A percentile compares a stretch with the other conserved stretches of the same genome.
These are phyloP conservation scores for Anthrax anthrax DNA, from an alignment of 2,888 invertebrate species.

Conservation along the genomic window DNA sequence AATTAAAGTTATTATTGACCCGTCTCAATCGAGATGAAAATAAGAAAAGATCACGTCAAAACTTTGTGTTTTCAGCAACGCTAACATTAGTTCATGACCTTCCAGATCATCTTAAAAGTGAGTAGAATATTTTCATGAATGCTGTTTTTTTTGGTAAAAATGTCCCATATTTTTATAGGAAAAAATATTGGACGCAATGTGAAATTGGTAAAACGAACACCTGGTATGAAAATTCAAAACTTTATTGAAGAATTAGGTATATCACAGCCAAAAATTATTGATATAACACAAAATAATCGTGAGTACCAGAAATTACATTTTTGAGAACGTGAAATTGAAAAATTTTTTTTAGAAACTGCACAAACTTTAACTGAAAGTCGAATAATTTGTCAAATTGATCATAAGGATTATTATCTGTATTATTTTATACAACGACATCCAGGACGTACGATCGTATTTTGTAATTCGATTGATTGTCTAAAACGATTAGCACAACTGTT, in stretches of 20 bases:
- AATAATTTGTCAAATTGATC: constrained; percentile 59
- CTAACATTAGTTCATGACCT: constrained; percentile 81
- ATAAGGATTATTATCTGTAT: constrained; percentile 85
- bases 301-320: no score
- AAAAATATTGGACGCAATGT: constrained; percentile 25
- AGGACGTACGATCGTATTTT: constrained; percentile 87
- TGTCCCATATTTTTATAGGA: constrained; percentile 15
- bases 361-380: constrained; percentile 71
- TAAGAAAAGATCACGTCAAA: constrained; percentile 55
- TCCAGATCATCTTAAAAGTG: constrained; percentile 54
- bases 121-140: not conserved
- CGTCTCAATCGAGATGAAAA: constrained; percentile 56
- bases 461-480: constrained; percentile 87
- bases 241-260: constrained; percentile 72
- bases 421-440: constrained; percentile 76
- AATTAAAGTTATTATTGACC: constrained; percentile 67
- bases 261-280: constrained; percentile 82
- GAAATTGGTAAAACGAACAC: constrained; percentile 47
- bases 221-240: constrained; percentile 59
- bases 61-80: constrained; percentile 95
- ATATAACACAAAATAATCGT: constrained; percentile 68
- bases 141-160: not conserved
- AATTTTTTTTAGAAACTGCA: constrained; percentile 60
- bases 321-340: no score
- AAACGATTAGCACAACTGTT: constrained; percentile 59